Base-by-base conservation (phyloP, 2,797 vertebrate genomes). In the Falco berigora region DNA sequence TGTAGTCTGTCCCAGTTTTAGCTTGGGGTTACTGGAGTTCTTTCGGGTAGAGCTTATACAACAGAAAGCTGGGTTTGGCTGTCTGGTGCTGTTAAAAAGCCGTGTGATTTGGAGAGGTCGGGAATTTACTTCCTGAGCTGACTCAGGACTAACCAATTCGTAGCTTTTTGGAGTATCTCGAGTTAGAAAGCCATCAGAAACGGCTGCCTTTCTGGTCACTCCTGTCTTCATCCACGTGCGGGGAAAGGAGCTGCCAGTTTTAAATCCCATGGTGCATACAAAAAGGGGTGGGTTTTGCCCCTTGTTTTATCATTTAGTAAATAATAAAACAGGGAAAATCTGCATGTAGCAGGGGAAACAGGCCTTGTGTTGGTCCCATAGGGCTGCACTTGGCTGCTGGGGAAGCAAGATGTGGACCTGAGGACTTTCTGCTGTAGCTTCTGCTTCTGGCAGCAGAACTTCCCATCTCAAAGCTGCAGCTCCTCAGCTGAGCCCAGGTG, bases 1-100 rank as follows among this genome's bases (percentile, higher is more conserved):
- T 91, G 90, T 71, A 67, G 87, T 81, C 78, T 59, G 28, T 88
- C 84, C 38, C 89, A 66, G 56, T 83, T 97, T 62, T 74, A 66
- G 55, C 74, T 88, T n/a, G 30, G 63, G 93, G 83, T 96, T 94
- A 73, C 53, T 90, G 5, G 10, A 64, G 63, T 81, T 92, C 74
- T 72, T 95, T 64, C 64, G 79, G 46, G 67, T 87, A 14, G 6
- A 9, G n/a, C 25, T 84, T 78, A 75, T 69, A 19, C 46, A 92
- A 5, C 50, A 93, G 46, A 44, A 23, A 44, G 53, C 71, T 11
- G 69, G 66, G 27, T 76, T 91, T 52, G 82, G 77, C 92, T 12
- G 4, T 15, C 24, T 27, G 9, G 38, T 90, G 30, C 42, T 90
- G 52, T 74, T 36, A 61, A 40, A 64, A 28, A 42, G 56, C 56